A percentile compares a stretch with the other conserved stretches of the same genome.
Evolutionary conservation across 1,140 invertebrate species (phyloP).

Genomic region (Popillia japonica): DNA sequence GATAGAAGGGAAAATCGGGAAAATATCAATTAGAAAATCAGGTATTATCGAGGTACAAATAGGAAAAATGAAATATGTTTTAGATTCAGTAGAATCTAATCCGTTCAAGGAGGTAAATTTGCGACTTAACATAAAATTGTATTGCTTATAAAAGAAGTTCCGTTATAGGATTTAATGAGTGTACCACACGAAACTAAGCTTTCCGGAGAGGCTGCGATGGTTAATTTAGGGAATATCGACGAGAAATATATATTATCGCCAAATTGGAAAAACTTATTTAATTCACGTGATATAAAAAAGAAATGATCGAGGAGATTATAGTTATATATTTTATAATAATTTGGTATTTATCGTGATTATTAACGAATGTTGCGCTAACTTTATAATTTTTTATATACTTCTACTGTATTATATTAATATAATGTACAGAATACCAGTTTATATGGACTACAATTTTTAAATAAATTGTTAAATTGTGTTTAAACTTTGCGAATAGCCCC

Average conservation of each 20-base stretch:
- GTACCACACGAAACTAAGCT: not conserved
- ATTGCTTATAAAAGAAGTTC: not conserved
- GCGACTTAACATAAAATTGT: no score
- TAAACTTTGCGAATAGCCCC: no score
- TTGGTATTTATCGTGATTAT: no score
- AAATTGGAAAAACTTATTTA: constrained; percentile 29
- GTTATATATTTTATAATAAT: not conserved
- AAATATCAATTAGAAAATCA: constrained; percentile 24
- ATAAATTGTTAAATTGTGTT: no score
- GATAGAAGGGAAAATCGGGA: constrained; percentile 35
- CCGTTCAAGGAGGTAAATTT: constrained; percentile 29
- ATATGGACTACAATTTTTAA: no score
- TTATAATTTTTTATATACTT: not conserved
- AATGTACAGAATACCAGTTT: no score
- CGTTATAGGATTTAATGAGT: constrained; percentile 18
- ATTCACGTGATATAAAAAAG: not conserved
- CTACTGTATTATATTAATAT: not conserved
- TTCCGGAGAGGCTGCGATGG: not conserved
- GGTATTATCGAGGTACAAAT: constrained; percentile 14
- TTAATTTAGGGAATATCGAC: constrained; percentile 30
- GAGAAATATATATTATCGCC: constrained; percentile 36
- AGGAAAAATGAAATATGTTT: constrained; percentile 19
- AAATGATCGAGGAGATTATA: not conserved
- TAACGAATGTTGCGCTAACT: not conserved
- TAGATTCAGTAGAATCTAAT: constrained; percentile 25